Conservation (phyloP, 1,140 invertebrate genomes). For the Reticulitermes speratus region DNA sequence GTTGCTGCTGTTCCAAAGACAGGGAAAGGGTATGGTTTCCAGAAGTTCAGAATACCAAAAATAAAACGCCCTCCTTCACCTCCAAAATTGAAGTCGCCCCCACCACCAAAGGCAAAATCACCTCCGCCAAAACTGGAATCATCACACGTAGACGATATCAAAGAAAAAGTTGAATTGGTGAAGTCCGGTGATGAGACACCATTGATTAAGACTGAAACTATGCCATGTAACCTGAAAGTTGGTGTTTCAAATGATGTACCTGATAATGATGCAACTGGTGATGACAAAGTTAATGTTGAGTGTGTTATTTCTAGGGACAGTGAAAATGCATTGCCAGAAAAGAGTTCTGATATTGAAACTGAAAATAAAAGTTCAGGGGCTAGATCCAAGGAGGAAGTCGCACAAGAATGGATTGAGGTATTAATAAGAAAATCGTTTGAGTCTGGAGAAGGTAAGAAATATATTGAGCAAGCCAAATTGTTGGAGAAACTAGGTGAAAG, state of each 20-base stretch:
- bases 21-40: slow-evolving; percentile 55
- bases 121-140: neutral
- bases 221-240: no score
- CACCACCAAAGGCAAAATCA: slow-evolving; percentile 28
- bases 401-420: slow-evolving; percentile 40
- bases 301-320: no score
- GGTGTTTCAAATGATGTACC: neutral
- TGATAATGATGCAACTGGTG: neutral
- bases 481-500: slow-evolving; percentile 40
- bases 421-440: slow-evolving; percentile 43
- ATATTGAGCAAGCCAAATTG: slow-evolving; percentile 41
- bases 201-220: neutral
- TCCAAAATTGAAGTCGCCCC: slow-evolving; percentile 3
- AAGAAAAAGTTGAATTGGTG: neutral
- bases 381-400: slow-evolving; percentile 31
- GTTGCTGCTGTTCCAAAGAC: slow-evolving; percentile 47
- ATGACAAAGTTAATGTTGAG: neutral
- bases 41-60: slow-evolving; percentile 66
- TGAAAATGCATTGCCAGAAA: neutral
- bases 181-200: neutral
- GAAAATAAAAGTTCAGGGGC: neutral
- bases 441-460: slow-evolving; percentile 40
- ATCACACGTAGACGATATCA: neutral
- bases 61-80: slow-evolving; percentile 47
- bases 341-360: neutral